Conservation (phyloP, 2,113 vertebrate genomes). For the Corvus cornix region DNA sequence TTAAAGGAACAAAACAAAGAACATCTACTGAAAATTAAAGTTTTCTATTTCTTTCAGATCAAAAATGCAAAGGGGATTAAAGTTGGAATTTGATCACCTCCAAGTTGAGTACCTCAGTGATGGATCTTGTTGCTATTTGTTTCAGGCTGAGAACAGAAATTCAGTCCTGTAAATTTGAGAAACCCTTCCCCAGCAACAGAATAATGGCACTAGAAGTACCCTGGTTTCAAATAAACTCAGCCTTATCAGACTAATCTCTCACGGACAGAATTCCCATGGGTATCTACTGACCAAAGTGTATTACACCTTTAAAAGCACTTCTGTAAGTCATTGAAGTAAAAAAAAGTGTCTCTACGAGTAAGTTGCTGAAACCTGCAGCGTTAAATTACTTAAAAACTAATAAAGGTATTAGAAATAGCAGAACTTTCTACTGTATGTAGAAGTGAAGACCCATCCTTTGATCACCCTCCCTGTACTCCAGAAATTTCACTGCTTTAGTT, state of each 20-base stretch:
- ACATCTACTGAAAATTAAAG: background rate
- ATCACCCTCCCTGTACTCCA: background rate
- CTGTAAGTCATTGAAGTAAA: background rate
- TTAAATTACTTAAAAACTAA: background rate
- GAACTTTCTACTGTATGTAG: background rate
- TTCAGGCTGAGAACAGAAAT: background rate
- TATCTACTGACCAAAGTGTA: background rate
- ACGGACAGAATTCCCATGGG: background rate
- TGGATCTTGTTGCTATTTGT: background rate
- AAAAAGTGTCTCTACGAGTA: accelerated
- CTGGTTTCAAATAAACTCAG: background rate
- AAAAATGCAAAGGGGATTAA: background rate
- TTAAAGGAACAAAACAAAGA: background rate
- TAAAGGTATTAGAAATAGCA: background rate
- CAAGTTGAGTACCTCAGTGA: background rate
- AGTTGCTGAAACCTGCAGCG: background rate
- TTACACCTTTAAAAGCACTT: background rate
- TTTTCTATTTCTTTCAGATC: too few species aligned
- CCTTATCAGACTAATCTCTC: background rate
- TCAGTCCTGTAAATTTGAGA: background rate
- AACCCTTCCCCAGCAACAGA: background rate
- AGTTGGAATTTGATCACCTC: background rate
- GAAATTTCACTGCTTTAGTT: background rate
- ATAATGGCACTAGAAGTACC: background rate
- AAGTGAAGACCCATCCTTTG: background rate